A percentile compares a stretch with the other conserved stretches of the same genome.
Conservation (phyloP, 2,113 vertebrate species). For the Thinocorus orbignyianus region DNA sequence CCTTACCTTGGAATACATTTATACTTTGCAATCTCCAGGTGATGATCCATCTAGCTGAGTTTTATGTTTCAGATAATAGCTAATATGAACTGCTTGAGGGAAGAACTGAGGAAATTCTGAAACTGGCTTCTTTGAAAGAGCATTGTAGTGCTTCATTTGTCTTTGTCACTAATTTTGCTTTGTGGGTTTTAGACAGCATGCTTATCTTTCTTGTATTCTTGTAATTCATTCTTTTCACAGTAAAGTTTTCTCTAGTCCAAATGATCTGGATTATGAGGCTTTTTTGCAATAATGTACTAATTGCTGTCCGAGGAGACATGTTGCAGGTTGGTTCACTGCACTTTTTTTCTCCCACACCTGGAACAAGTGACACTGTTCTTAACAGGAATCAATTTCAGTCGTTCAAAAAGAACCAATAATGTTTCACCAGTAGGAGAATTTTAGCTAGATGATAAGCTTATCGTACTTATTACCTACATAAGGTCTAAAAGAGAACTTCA, state of each 20-base stretch:
- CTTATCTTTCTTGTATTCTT: background rate
- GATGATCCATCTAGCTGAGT: background rate
- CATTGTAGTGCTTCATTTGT: background rate
- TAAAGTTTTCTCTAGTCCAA: background rate
- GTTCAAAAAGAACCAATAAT: background rate
- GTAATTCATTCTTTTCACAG: background rate
- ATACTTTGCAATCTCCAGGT: background rate
- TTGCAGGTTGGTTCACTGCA: background rate
- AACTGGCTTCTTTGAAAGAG: background rate
- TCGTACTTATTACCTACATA: background rate
- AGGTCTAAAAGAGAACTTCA: background rate
- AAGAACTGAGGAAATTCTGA: background rate
- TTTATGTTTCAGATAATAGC: background rate
- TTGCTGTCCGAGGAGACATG: background rate
- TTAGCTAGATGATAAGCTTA: background rate
- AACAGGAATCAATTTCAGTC: background rate
- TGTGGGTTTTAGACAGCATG: background rate
- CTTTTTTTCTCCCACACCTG: background rate
- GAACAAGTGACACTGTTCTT: background rate
- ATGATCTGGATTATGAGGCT: background rate
- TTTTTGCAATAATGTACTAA: background rate
- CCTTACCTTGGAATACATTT: background rate
- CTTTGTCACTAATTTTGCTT: background rate
- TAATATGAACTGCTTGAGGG: background rate
- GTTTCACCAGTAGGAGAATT: conserved; percentile 17